These are phyloP conservation scores for Lagopus muta DNA, from an alignment of 2,113 vertebrate genomes.

Conservation along the genomic window DNA sequence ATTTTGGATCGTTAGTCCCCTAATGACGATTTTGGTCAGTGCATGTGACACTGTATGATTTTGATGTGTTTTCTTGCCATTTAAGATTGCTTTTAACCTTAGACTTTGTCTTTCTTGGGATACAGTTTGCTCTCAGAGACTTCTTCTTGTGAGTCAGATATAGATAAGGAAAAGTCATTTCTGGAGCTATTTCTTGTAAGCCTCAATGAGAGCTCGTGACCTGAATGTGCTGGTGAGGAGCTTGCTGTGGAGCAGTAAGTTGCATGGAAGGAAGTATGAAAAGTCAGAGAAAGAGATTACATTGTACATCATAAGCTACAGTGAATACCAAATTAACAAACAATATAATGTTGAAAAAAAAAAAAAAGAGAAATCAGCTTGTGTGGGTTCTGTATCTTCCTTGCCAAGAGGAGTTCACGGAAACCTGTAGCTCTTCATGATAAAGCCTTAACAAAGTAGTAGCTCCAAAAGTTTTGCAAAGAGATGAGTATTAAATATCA, in stretches of 20 bases:
- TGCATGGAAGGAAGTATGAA: neutral
- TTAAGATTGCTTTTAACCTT: neutral
- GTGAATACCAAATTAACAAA: neutral
- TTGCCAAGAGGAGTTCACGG: neutral
- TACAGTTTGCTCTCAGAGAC: neutral
- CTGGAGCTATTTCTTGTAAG: neutral
- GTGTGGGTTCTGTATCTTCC: neutral
- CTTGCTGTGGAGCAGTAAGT: neutral
- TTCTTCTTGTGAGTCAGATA: neutral
- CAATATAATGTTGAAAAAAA: neutral
- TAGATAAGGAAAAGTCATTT: neutral
- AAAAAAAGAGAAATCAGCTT: neutral
- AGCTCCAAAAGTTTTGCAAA: neutral
- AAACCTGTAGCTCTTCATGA: neutral
- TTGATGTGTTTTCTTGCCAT: neutral
- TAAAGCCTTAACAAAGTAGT: neutral
- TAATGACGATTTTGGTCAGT: neutral
- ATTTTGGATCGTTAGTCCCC: neutral
- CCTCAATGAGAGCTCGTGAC: neutral
- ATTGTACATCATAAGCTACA: neutral
- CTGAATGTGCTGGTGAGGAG: neutral
- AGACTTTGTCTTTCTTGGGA: neutral
- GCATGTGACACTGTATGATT: neutral
- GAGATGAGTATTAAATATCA: neutral
- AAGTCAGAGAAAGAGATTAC: neutral